Evolutionary conservation across 2,888 invertebrate genomes (phyloP), one percentile per base, ranked within the genome.

Genomic region (Diaphora mendica): DNA sequence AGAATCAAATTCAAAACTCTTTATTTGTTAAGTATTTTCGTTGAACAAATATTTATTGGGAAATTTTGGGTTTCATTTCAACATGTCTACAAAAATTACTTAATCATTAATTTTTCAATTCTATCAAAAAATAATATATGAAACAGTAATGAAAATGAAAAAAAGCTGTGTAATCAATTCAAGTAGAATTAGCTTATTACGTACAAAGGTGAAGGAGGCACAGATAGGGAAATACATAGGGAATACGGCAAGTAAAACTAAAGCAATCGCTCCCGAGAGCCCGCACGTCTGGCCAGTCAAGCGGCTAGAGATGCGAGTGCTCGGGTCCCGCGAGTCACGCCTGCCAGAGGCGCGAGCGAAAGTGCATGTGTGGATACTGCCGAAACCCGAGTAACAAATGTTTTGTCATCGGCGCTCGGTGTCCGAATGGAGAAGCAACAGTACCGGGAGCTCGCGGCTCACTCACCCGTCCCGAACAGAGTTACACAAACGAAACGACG

Each of bases 331-430:
- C 71, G 69, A 17, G 72, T 69, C 77, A 70, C 83, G 82, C 80
- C 82, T 73, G 84, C 84, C 81, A 83, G 86, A 89, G 90, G 91
- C 93, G 94, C 94, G 91, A 91, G 94, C 93, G 94, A 94, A 94
- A 94, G 95, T 94, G 94, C 92, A 90, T 90, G 93, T 92, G 94
- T 92, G 92, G 93, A 92, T 91, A 91, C 90, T 89, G 92, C 91
- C 92, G 90, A 88, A 83, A 88, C 90, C 91, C 91, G 90, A 90
- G 81, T 87, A 88, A 90, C 83, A 82, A 88, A 86, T 83, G 77
- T 66, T 73, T 87, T 84, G 90, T 89, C 87, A 88, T 87, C 90
- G 89, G 83, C 83, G 83, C 84, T 79, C 82, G 82, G 82, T 70
- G 82, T 80, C 83, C 83, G 82, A 75, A 77, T 68, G 78, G 70